Evolutionary conservation across 2,113 vertebrate genomes (phyloP).

Genomic region (Gnathonemus longibarbis): DNA sequence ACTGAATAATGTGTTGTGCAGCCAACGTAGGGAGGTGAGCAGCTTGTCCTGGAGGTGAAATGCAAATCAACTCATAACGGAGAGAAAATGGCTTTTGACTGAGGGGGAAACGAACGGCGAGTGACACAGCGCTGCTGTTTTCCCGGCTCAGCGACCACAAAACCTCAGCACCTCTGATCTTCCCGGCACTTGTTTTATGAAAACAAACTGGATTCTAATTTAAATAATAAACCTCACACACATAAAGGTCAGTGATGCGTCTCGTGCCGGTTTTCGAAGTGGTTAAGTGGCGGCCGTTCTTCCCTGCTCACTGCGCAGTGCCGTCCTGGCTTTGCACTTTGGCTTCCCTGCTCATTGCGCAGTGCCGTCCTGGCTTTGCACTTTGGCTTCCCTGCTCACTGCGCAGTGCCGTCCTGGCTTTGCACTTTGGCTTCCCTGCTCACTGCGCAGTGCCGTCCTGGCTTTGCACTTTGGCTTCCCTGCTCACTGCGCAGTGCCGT

Average conservation of each 20-base stretch:
- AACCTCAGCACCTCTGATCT: background rate
- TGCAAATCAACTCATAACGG: constrained; percentile 12
- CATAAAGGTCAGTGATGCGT: background rate
- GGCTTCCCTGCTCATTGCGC: background rate
- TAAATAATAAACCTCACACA: background rate
- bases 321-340: background rate
- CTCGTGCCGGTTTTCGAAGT: background rate
- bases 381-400: background rate
- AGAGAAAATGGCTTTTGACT: constrained; percentile 12
- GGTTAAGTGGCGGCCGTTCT: background rate
- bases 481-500: background rate
- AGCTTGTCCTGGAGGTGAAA: constrained; percentile 15
- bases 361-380: too few relatives aligned
- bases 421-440: background rate
- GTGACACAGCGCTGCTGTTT: background rate
- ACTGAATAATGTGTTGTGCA: constrained; percentile 13
- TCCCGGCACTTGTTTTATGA: background rate
- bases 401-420: background rate
- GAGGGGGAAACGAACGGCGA: background rate
- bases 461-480: background rate
- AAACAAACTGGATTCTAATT: background rate
- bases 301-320: background rate
- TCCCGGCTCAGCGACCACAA: background rate
- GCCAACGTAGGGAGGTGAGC: background rate
- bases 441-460: background rate